Percentiles rank a stretch among this genome's conserved stretches.
Evolutionary conservation across 2,888 invertebrate genomes (phyloP).

Genomic region (Heteromyza rotundicornis): DNA sequence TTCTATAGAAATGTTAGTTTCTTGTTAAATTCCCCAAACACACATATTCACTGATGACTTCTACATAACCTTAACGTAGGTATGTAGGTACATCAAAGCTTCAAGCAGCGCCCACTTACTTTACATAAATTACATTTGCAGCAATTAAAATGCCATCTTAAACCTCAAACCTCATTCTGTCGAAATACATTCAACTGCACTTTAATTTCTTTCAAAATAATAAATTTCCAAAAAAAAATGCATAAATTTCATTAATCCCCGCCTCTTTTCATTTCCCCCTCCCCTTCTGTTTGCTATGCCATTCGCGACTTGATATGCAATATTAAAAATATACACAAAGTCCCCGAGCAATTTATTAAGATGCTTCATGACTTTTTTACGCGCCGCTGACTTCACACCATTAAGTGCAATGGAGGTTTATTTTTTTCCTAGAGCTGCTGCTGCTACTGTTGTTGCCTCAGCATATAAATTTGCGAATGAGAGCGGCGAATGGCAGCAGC

Average conservation of each 20-base stretch:
- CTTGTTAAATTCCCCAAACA: no score
- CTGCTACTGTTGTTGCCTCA: not conserved
- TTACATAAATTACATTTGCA: no score
- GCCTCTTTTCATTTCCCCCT: slow-evolving; percentile 10
- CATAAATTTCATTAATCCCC: slow-evolving; percentile 54
- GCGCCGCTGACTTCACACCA: slow-evolving; percentile 58
- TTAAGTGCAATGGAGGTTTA: slow-evolving; percentile 43
- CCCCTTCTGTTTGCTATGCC: slow-evolving; percentile 12
- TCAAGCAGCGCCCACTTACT: no score
- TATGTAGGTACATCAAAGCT: no score
- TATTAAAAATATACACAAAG: slow-evolving; percentile 54
- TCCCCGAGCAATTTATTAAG: slow-evolving; percentile 63
- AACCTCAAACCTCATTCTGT: no score
- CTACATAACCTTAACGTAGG: no score
- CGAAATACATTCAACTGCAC: no score
- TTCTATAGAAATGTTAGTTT: no score
- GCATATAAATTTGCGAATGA: not conserved
- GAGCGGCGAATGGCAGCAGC: not conserved
- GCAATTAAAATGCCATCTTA: no score
- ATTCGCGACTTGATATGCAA: slow-evolving; percentile 28
- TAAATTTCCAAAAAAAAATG: slow-evolving; percentile 28
- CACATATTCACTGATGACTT: no score
- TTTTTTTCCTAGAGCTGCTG: not conserved
- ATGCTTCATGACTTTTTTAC: slow-evolving; percentile 58
- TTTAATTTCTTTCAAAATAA: not conserved